Evolutionary conservation across 2,888 invertebrate genomes (phyloP), one percentile per base, ranked within the genome.

Genomic region (Chrysolina haemoptera): DNA sequence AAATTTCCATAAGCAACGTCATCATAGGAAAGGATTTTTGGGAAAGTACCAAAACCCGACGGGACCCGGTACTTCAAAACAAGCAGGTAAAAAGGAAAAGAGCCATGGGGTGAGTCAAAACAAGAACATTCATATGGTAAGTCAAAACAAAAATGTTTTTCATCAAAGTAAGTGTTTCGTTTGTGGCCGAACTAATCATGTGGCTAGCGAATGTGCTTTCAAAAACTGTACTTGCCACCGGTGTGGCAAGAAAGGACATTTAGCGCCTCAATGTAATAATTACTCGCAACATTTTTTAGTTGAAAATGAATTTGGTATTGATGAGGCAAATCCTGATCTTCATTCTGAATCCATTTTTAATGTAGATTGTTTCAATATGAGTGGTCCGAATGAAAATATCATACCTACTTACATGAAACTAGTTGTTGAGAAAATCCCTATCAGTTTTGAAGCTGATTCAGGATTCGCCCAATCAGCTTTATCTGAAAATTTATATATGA

Each of bases 361-460:
- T 50, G 16, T 50, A 6, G 8, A 50, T 50, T 50, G n/a, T 16
- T 50, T 50, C 16, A 50, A 50, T 50, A 50, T 50, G 16, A 50
- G 1, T n/a, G 64, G 46, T 64, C 14, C 11, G 6, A 20, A 64
- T 20, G 64, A 22, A 14, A 64, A 64, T 64, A 18, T 22, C 5
- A 35, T 40, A 40, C 62, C 62, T 62, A 62, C n/a, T 40, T 62
- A 62, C 12, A 11, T 62, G 3, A 40, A 62, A 62, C 40, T 35
- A n/a, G 40, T 35, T 35, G 40, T 62, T 62, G 62, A 62, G 4
- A 64, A 64, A 18, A 46, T 64, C 46, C 64, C 46, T 20, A 43
- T 64, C 2, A 43, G 64, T 64, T 63, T 63, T 40, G 62, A 63
- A 63, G 62, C 62, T 40, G 40, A 63, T 41, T 63, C 62, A 27